Percentiles rank a stretch among this genome's conserved stretches.
Conservation (phyloP, 2,888 invertebrate genomes). For the Eremobia ochroleuca region DNA sequence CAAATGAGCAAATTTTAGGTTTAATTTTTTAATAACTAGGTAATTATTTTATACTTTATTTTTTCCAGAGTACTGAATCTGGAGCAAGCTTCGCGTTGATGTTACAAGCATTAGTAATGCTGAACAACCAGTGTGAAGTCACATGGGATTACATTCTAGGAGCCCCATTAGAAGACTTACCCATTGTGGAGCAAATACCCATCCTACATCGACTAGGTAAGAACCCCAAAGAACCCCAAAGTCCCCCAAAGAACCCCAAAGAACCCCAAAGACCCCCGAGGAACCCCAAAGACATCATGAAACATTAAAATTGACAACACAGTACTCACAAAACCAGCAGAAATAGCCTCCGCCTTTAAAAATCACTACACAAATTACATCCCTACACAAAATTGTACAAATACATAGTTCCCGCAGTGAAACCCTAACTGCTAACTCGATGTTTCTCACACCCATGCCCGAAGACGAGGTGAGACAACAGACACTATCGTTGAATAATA, state of each 20-base stretch:
- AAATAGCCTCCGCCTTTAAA: neutral
- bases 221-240: too few species aligned
- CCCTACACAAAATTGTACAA: neutral
- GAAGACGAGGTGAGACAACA: neutral
- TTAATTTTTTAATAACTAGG: neutral
- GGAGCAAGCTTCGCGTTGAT: conserved; percentile 92
- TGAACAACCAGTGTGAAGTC: conserved; percentile 95
- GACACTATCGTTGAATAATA: neutral
- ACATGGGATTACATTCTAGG: conserved; percentile 93
- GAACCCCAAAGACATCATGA: neutral
- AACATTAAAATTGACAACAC: neutral
- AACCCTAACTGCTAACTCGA: neutral
- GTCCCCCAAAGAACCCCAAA: too few species aligned
- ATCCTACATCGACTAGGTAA: conserved; percentile 93
- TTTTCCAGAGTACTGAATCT: conserved; percentile 89
- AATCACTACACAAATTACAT: neutral
- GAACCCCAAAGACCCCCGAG: too few species aligned
- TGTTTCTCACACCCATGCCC: neutral
- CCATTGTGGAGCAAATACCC: conserved; percentile 96
- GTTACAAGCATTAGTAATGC: conserved; percentile 93
- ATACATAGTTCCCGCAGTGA: neutral
- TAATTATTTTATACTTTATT: neutral
- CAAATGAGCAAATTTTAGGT: neutral
- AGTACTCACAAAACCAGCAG: neutral
- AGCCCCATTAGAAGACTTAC: conserved; percentile 94